Base-by-base conservation (phyloP, 1,140 invertebrate genomes). In the Bombus confusus region DNA sequence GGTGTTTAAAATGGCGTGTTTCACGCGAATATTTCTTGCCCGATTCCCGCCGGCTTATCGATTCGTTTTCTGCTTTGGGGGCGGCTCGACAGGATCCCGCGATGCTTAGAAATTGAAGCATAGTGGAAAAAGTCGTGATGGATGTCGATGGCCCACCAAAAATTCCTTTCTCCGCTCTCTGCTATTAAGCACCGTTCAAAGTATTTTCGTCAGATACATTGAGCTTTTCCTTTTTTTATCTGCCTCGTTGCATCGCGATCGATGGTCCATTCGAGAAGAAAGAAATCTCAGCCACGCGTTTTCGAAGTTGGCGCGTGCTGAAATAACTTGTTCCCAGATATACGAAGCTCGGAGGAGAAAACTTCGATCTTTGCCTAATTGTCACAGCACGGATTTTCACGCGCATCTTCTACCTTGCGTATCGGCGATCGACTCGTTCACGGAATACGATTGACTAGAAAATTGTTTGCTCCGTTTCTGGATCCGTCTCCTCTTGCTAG, bases 371-470 rank as follows among this genome's bases (percentile, higher is more conserved):
- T 2, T 64, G 41, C 5, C 13, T 79, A 79, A 79, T 79, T 68
- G n/a, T 68, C 62, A n/a, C 5, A 12, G 39, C 39, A n/a, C 8
- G 13, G 8, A 52, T 25, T 22, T 6, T 39, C 28, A 10, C n/a
- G 47, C 43, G 64, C 47, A 79, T 79, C 62, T 41, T 68, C 25
- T 9, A 13, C 64, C 37, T 52, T 69, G 15, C 52, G 6, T 62
- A 59, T 41, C 68, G 22, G 59, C 37, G 4, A 43, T 3, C 37
- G 18, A 41, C 28, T 52, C 68, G 37, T 73, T 81, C 37, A 3
- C 28, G 43, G 69, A 75, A 78, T 84, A 75, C 76, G 87, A 88
- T 87, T 84, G 87, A 87, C 87, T 87, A 86, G 76, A 88, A 87
- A 88, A 87, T 52, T 66, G 66, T 71, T 57, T 41, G 25, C 43